These are phyloP conservation scores for Antennarius maculatus DNA, from an alignment of 2,797 vertebrate species.

Conservation along the genomic window DNA sequence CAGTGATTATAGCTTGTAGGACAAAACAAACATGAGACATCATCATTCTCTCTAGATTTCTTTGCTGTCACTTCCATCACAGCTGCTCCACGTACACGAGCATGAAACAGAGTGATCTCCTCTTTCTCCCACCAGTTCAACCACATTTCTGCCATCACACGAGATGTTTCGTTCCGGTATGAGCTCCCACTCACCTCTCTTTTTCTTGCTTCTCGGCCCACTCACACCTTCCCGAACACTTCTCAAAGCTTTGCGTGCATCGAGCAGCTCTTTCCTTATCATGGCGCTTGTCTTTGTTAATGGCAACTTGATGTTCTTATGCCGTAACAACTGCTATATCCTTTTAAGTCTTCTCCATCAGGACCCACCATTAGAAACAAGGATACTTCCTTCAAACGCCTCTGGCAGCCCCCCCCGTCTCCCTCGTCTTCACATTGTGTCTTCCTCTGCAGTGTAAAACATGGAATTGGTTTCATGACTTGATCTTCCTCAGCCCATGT, in stretches of 20 bases:
- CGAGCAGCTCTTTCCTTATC: slow-evolving; percentile 70
- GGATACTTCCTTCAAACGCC: background rate
- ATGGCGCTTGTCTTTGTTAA: slow-evolving; percentile 46
- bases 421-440: background rate
- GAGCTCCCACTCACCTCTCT: slow-evolving; percentile 71
- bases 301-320: background rate
- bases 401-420: background rate
- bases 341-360: slow-evolving; percentile 1
- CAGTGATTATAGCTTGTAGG: too few species aligned
- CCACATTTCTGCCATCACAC: background rate
- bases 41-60: too few species aligned
- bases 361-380: background rate
- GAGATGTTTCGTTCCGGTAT: background rate
- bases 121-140: slow-evolving; percentile 4
- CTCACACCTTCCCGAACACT: slow-evolving; percentile 51
- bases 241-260: slow-evolving; percentile 71
- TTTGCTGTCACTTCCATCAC: too few species aligned
- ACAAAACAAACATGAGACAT: slow-evolving; percentile 4
- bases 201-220: slow-evolving; percentile 62
- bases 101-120: background rate
- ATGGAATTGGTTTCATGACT: slow-evolving; percentile 20
- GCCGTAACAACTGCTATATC: background rate
- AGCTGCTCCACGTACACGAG: too few species aligned
- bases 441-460: slow-evolving; percentile 11
- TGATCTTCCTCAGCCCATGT: slow-evolving; percentile 49